These are phyloP conservation scores for Harpegnathos saltator DNA, from an alignment of 1,140 invertebrate species.

Conservation along the genomic window DNA sequence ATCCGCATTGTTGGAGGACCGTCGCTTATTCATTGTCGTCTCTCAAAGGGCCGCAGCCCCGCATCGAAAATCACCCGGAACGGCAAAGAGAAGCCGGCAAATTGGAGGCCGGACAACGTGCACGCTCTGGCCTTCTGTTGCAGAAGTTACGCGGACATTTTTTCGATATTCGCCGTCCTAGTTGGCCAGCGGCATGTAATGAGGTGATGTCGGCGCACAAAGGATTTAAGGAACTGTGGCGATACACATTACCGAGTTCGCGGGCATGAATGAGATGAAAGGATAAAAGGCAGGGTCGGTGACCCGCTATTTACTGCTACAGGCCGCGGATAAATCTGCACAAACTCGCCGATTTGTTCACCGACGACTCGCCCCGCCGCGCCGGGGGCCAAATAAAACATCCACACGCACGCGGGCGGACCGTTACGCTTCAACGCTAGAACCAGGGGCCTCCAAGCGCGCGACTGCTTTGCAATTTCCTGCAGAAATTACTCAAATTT, in stretches of 20 bases:
- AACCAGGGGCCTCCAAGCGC: no score
- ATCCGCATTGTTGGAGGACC: conserved; percentile 24
- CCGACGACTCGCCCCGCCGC: no score
- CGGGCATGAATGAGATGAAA: conserved; percentile 6
- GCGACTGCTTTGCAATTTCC: no score
- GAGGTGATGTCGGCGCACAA: background rate
- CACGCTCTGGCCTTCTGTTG: conserved; percentile 8
- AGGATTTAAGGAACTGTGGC: background rate
- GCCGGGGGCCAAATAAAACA: no score
- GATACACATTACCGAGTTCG: background rate
- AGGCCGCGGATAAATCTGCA: background rate
- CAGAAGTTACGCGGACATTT: conserved; percentile 6
- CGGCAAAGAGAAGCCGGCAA: conserved; percentile 53
- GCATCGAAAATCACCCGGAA: conserved; percentile 51
- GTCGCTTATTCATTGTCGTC: conserved; percentile 54
- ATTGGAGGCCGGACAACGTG: conserved; percentile 49
- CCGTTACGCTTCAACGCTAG: no score
- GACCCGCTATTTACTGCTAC: background rate
- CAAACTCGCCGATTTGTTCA: background rate
- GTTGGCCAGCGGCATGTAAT: conserved; percentile 14
- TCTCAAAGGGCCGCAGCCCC: conserved; percentile 34
- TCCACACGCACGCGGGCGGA: no score
- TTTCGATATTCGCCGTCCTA: conserved; percentile 27
- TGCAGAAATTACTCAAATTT: no score
- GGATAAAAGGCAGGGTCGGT: background rate